Evolutionary conservation across 2,797 vertebrate genomes (phyloP).

Genomic region (Acanthurus lineatus): DNA sequence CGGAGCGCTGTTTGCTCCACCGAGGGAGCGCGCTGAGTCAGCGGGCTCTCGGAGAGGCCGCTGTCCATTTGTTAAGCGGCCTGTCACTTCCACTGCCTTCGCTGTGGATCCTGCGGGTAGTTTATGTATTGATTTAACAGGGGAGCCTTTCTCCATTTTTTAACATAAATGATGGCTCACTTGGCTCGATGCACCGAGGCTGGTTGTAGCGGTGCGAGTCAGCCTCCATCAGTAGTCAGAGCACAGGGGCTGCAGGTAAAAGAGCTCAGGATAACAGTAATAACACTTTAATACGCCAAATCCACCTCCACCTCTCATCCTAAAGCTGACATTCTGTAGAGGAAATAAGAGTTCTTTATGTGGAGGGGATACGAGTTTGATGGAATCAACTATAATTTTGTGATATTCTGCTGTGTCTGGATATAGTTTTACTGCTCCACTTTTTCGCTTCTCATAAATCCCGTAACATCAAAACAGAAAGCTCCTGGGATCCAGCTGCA

Average conservation of each 20-base stretch:
- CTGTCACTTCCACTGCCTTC: slow-evolving; percentile 79
- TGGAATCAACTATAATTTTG: slow-evolving; percentile 31
- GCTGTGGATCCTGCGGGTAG: slow-evolving; percentile 79
- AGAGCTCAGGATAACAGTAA: slow-evolving; percentile 19
- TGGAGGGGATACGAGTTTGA: slow-evolving; percentile 20
- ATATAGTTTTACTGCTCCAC: slow-evolving; percentile 52
- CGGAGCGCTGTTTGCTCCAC: slow-evolving; percentile 41
- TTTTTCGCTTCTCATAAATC: slow-evolving; percentile 54
- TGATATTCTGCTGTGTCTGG: slow-evolving; percentile 26
- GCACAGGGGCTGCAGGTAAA: slow-evolving; percentile 52
- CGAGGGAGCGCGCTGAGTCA: slow-evolving; percentile 76
- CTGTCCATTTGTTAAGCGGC: slow-evolving; percentile 82
- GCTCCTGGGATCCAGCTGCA: slow-evolving; percentile 58
- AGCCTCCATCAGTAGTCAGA: slow-evolving; percentile 57
- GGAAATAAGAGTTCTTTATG: slow-evolving; percentile 9
- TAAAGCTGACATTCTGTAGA: slow-evolving; percentile 16
- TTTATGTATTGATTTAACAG: slow-evolving; percentile 87
- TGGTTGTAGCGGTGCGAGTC: slow-evolving; percentile 31
- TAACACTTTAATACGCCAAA: slow-evolving; percentile 42
- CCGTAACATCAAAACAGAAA: slow-evolving; percentile 64
- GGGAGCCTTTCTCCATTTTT: slow-evolving; percentile 79
- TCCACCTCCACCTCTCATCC: slow-evolving; percentile 36
- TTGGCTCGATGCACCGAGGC: slow-evolving; percentile 55
- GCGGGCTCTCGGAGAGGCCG: slow-evolving; percentile 59
- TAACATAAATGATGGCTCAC: slow-evolving; percentile 83